Evolutionary conservation across 1,140 invertebrate genomes (phyloP), one percentile per base, ranked within the genome.

Genomic region (Drosophila nigrodunni): DNA sequence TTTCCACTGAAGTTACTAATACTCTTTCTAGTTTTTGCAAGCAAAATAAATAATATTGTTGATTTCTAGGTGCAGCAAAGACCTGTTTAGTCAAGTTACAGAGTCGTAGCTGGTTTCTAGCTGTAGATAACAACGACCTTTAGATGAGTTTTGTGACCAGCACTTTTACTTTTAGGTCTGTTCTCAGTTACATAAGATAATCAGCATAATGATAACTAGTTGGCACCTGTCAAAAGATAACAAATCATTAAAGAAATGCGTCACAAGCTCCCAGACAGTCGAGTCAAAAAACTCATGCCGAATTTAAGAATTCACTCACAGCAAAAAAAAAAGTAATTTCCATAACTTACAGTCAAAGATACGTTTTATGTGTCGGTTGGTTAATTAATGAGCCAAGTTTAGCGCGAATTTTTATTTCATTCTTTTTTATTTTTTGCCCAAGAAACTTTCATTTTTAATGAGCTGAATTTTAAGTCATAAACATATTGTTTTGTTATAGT

Each of bases 371-470:
- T 30, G 25, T 30, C 25, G 25, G 25, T 71, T 82, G 80, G 66
- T 64, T 80, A 87, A 89, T 88, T 87, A 87, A 87, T 87, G 70
- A 87, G 80, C 43, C 65, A 49, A 52, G 65, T 15, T 71, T 72
- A 71, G 59, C 55, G 44, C 25, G 57, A 21, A 52, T 13, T 35
- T 34, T 15, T 18, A 46, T 46, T 21, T 43, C 50, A 8, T 35
- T 7, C 41, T 25, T 11, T 21, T 21, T 6, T 46, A 15, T 37
- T 18, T 21, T 60, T 55, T 74, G 44, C 50, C 49, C 71, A 73
- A 61, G 80, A 83, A 80, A 87, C 83, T 87, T 87, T 87, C 83
- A 75, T 88, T 87, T 87, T 87, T 87, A 87, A 88, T 88, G 83
- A 88, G 85, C 73, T 80, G 62, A 77, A 74, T 58, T 66, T 59